Percentiles rank a stretch among this genome's conserved stretches.
Evolutionary conservation across 1,140 invertebrate genomes (phyloP).

Genomic region (Drosophila novamexicana): DNA sequence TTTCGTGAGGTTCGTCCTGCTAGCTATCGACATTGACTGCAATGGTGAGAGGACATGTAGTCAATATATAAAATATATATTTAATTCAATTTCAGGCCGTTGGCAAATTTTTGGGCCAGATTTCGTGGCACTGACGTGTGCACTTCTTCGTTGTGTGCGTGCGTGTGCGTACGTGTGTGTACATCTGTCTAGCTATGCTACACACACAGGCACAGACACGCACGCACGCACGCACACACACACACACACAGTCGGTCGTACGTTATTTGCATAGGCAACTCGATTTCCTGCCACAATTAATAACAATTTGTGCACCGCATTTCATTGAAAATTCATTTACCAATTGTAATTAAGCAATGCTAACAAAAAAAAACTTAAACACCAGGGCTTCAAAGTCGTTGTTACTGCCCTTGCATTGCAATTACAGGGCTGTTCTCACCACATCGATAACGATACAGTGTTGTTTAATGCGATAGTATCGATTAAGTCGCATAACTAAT

Average conservation of each 20-base stretch:
- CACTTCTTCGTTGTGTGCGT: constrained; percentile 51
- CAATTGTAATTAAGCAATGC: constrained; percentile 69
- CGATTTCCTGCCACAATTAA: not conserved
- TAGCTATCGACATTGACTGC: constrained; percentile 76
- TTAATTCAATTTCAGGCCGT: not conserved
- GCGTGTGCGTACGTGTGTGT: constrained; percentile 24
- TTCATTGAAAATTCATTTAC: constrained; percentile 44
- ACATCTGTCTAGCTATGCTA: not conserved
- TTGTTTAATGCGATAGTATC: not conserved
- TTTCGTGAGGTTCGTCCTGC: constrained; percentile 51
- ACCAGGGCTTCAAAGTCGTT: constrained; percentile 53
- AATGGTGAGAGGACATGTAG: constrained; percentile 33
- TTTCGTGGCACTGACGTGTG: constrained; percentile 79
- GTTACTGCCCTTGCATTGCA: constrained; percentile 30
- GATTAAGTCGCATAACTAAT: not conserved
- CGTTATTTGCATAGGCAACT: constrained; percentile 6
- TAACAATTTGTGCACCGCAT: not conserved
- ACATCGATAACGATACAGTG: not conserved
- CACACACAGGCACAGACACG: not conserved
- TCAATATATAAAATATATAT: constrained; percentile 1
- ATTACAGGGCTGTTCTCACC: constrained; percentile 1
- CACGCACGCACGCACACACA: not conserved
- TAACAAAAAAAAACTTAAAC: constrained; percentile 60
- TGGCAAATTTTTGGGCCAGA: constrained; percentile 9
- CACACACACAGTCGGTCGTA: not conserved